Evolutionary conservation across 2,797 vertebrate genomes (phyloP).

Genomic region (Moxostoma hubbsi): DNA sequence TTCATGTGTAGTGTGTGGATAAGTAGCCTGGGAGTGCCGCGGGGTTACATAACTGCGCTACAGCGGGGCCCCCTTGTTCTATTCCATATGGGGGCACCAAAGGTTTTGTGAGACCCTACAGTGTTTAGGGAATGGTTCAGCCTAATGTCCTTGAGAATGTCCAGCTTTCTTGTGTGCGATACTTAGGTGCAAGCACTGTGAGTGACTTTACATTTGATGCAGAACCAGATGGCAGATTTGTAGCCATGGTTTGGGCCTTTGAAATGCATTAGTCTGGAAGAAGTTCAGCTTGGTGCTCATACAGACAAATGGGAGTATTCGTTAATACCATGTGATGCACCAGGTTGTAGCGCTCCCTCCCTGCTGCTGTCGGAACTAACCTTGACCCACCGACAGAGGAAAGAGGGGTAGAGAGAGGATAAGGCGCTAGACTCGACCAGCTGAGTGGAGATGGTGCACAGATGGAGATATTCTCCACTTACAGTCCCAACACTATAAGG

Average conservation of each 20-base stretch:
- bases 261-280: neutral
- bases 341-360: conserved; percentile 29
- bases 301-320: conserved; percentile 28
- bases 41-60: conserved; percentile 43
- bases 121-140: conserved; percentile 9
- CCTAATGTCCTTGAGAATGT: neutral
- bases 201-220: conserved; percentile 30
- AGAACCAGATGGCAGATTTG: conserved; percentile 34
- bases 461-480: conserved; percentile 72
- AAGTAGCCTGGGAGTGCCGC: conserved; percentile 38
- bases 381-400: conserved; percentile 58
- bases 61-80: conserved; percentile 41
- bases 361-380: conserved; percentile 58
- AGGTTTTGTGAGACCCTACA: conserved; percentile 26
- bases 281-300: conserved; percentile 9
- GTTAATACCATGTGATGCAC: conserved; percentile 16
- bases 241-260: neutral
- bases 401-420: conserved; percentile 58
- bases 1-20: conserved; percentile 6
- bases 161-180: conserved; percentile 6
- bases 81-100: conserved; percentile 51
- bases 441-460: conserved; percentile 67
- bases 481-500: conserved; percentile 58
- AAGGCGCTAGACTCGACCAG: conserved; percentile 56
- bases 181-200: neutral